Evolutionary conservation across 2,888 invertebrate species (phyloP), one percentile per base, ranked within the genome.

Genomic region (Sminthurides aquaticus): DNA sequence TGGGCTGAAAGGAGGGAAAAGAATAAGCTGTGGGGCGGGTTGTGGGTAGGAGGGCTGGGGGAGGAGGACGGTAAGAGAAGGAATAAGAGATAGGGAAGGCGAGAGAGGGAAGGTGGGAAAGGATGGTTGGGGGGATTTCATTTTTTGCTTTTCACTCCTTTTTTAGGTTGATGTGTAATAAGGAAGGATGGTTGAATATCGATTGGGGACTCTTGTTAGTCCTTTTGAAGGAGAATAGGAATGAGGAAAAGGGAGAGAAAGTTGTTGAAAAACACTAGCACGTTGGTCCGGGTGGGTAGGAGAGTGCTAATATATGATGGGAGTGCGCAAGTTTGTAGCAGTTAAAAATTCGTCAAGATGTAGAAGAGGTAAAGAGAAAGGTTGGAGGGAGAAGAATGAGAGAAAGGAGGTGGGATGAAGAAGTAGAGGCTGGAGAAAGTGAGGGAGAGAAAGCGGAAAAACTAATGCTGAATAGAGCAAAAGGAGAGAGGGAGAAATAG

Each of bases 251-350:
- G 57, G 66, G 66, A 64, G 64, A 62, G 66, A 69, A 68, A 68
- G 69, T 69, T 72, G 65, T 69, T 69, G 69, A 68, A 70, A 71
- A 71, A 70, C 69, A 72, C 62, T 70, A 60, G 64, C 67, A 68
- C 67, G 62, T 66, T 58, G 20, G 24, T 15, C 11, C 8, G 49
- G 25, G 24, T 43, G 27, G 34, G 27, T 28, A 56, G 56, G 64
- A 58, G 58, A 58, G 64, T 63, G 57, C 68, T 70, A 68, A 70
- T 70, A 70, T 70, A 67, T 60, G 70, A 65, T 64, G 67, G 64
- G 62, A 70, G 71, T 72, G 71, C 71, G 71, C 71, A 72, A 72
- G 71, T 70, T 71, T 71, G 62, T 61, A 58, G 62, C 62, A 67
- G 69, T 71, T 69, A 68, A 71, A 72, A 71, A 64, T 64, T 64